Evolutionary conservation across 2,797 vertebrate species (phyloP).

Genomic region (Pachyuromys duprasi): DNA sequence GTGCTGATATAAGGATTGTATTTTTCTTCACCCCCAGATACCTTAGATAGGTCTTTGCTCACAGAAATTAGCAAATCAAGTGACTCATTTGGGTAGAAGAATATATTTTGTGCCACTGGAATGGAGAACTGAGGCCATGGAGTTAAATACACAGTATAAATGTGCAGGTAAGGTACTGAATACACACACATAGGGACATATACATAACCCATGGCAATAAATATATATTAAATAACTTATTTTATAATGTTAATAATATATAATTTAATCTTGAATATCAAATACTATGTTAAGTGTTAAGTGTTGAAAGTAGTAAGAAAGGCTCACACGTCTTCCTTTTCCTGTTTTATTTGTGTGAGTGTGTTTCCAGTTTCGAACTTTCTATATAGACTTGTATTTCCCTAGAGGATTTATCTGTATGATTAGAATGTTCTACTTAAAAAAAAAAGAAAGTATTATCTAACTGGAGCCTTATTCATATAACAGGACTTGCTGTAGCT

Average conservation of each 20-base stretch:
- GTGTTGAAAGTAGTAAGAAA: slow-evolving; percentile 9
- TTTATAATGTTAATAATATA: neutral
- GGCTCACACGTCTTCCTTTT: slow-evolving; percentile 55
- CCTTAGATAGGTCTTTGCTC: neutral
- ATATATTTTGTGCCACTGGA: slow-evolving; percentile 19
- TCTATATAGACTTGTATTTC: slow-evolving; percentile 27
- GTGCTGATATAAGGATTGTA: too few species aligned
- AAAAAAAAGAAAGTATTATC: slow-evolving; percentile 64
- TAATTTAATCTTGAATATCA: slow-evolving; percentile 4
- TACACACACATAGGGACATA: neutral
- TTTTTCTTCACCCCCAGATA: neutral
- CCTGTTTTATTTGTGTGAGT: neutral
- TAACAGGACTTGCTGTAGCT: slow-evolving; percentile 64
- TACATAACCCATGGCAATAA: neutral
- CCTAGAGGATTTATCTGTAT: neutral
- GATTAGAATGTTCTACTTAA: slow-evolving; percentile 40
- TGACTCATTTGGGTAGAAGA: slow-evolving; percentile 39
- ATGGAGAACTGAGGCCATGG: neutral
- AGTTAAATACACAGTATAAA: neutral
- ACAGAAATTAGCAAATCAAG: neutral
- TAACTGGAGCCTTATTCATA: slow-evolving; percentile 55
- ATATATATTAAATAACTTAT: neutral
- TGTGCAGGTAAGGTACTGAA: neutral
- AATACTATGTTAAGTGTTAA: slow-evolving; percentile 10
- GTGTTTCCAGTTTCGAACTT: slow-evolving; percentile 26